A percentile compares a stretch with the other conserved stretches of the same genome.
phyloP scores from a whole-genome alignment of 2,113 vertebrate genomes.

The human (Homo sapiens) region DNA sequence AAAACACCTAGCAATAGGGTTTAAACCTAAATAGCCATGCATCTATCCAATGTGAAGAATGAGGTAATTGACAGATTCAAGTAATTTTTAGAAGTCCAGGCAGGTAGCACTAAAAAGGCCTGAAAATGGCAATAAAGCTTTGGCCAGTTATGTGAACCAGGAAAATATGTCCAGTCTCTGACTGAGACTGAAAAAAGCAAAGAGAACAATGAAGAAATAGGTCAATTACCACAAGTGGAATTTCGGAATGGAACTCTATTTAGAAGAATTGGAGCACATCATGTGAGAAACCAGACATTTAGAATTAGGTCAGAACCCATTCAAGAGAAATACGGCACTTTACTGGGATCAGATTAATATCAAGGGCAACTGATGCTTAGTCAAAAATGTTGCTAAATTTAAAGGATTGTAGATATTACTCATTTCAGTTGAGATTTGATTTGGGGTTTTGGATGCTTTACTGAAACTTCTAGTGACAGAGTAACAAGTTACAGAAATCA shows the following conservation, averaged over 20 bases:
- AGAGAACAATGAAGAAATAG: constrained; percentile 39
- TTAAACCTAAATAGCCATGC: not conserved
- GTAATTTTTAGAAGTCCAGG: not conserved
- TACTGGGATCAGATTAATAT: not conserved
- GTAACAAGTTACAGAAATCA: not conserved
- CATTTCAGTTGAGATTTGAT: not conserved
- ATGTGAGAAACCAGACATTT: not conserved
- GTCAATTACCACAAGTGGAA: not conserved
- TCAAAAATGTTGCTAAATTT: not conserved
- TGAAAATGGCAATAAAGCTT: not conserved
- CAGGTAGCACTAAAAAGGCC: not conserved
- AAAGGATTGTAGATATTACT: not conserved
- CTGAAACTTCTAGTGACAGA: not conserved
- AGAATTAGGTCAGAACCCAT: not conserved
- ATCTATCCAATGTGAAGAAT: not conserved
- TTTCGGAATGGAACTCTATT: constrained; percentile 20
- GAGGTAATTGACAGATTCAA: not conserved
- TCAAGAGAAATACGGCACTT: not conserved
- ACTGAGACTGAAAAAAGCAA: not conserved
- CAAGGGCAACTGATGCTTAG: not conserved
- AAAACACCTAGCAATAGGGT: not conserved
- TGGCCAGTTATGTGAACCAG: not conserved
- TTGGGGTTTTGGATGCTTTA: not conserved
- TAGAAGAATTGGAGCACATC: constrained; percentile 3
- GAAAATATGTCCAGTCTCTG: not conserved